These are phyloP conservation scores for Rhabdomys dilectus DNA, from an alignment of 2,113 vertebrate species.

Conservation along the genomic window DNA sequence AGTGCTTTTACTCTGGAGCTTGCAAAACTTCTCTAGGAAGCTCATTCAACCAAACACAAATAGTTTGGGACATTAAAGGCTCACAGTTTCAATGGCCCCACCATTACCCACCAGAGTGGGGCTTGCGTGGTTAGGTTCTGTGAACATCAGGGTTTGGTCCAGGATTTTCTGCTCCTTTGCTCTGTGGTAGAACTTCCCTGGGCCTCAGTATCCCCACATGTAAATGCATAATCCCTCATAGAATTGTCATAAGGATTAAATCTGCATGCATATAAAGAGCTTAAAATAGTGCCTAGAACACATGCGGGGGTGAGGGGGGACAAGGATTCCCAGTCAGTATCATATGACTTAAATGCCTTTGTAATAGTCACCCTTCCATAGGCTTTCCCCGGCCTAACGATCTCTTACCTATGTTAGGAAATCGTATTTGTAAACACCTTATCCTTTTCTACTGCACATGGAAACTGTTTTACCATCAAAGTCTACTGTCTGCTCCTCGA, in stretches of 20 bases:
- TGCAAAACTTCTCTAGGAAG: neutral
- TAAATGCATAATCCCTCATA: neutral
- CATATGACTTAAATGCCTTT: neutral
- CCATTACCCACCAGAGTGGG: neutral
- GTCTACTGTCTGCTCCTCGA: neutral
- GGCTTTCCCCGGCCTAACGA: neutral
- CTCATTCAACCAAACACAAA: neutral
- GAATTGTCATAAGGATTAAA: neutral
- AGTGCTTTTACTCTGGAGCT: neutral
- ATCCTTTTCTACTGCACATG: too few relatives aligned
- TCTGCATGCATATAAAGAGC: neutral
- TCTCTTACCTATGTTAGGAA: neutral
- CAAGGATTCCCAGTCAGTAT: neutral
- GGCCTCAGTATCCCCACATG: neutral
- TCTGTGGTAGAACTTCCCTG: neutral
- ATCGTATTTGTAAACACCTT: neutral
- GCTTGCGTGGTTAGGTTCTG: neutral
- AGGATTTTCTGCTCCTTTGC: neutral
- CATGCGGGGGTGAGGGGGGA: neutral
- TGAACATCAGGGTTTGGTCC: neutral
- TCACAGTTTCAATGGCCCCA: neutral
- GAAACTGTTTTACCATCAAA: neutral
- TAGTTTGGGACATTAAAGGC: neutral
- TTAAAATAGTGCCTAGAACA: neutral
- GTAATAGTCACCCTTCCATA: neutral